Evolutionary conservation across 2,113 vertebrate species (phyloP).

Genomic region (Riparia riparia): DNA sequence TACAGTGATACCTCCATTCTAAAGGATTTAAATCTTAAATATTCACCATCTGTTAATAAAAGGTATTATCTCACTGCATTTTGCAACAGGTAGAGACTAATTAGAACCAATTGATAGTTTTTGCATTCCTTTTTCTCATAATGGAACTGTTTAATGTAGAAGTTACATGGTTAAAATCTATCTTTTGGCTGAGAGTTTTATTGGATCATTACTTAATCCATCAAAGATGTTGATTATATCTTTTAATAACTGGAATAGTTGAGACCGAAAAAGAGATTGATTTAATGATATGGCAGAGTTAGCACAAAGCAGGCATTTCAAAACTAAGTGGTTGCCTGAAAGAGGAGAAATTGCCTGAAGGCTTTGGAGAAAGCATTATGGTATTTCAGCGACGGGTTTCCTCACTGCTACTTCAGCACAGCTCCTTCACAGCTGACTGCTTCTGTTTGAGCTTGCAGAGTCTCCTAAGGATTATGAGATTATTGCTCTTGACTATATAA

Average conservation of each 20-base stretch:
- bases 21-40: constrained; percentile 19
- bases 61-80: constrained; percentile 4
- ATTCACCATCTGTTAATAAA: constrained; percentile 15
- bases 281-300: not conserved
- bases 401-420: not conserved
- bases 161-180: not conserved
- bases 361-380: not conserved
- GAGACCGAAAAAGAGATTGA: not conserved
- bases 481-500: not conserved
- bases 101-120: not conserved
- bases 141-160: not conserved
- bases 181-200: constrained; percentile 4
- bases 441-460: constrained; percentile 11
- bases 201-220: constrained; percentile 35
- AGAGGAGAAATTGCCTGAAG: not conserved
- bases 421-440: not conserved
- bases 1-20: constrained; percentile 17
- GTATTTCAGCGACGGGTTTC: not conserved
- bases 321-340: constrained; percentile 3
- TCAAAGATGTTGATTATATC: constrained; percentile 20
- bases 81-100: constrained; percentile 23
- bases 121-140: not conserved
- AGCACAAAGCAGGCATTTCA: constrained; percentile 49
- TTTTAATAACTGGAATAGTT: constrained; percentile 50
- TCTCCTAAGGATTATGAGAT: not conserved